phyloP scores from a whole-genome alignment of 2,797 vertebrate genomes.

The Pterois miles region DNA sequence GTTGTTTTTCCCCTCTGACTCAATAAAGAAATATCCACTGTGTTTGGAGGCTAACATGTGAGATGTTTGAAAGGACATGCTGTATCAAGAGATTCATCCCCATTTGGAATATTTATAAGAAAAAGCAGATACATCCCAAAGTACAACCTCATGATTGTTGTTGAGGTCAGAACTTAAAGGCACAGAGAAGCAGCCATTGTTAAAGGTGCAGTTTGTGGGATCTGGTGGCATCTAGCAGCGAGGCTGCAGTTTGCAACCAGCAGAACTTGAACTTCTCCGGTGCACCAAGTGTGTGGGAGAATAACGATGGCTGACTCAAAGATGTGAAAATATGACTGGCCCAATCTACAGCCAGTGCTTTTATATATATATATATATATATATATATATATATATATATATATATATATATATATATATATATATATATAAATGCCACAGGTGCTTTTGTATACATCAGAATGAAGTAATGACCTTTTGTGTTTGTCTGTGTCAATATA shows the following conservation, averaged over 20 bases:
- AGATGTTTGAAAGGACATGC: not conserved
- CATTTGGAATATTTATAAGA: not conserved
- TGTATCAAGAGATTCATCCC: not conserved
- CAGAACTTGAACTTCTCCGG: too few relatives aligned
- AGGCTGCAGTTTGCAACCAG: too few relatives aligned
- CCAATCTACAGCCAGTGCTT: not conserved
- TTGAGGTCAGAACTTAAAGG: not conserved
- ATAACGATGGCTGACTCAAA: too few relatives aligned
- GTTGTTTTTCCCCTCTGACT: not conserved
- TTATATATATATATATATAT: too few relatives aligned
- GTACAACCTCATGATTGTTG: not conserved
- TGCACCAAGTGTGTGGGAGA: too few relatives aligned
- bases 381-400: too few relatives aligned
- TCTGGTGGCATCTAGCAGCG: too few relatives aligned
- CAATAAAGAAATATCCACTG: not conserved
- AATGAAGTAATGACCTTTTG: too few relatives aligned
- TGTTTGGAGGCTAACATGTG: not conserved
- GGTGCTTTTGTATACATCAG: not conserved
- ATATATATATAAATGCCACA: not conserved
- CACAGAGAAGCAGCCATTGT: not conserved
- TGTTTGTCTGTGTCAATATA: too few relatives aligned
- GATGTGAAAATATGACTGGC: too few relatives aligned
- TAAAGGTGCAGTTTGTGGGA: too few relatives aligned
- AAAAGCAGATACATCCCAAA: not conserved
- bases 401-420: too few relatives aligned